These are phyloP conservation scores for Xenus cinereus DNA, from an alignment of 2,113 vertebrate species.

Conservation along the genomic window DNA sequence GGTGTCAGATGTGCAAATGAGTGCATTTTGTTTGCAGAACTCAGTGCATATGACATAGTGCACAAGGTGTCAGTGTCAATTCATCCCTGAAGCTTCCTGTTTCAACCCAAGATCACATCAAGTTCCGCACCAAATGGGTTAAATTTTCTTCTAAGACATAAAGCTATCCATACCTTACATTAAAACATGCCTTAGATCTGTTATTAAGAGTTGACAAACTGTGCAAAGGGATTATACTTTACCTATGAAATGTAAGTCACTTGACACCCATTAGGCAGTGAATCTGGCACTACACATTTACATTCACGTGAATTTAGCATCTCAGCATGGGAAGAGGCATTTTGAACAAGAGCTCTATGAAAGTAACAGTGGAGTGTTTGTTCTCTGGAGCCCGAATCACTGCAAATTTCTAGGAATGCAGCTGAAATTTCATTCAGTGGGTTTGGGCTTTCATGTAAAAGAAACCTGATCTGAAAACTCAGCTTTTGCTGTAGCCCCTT, in stretches of 20 bases:
- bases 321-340: constrained; percentile 17
- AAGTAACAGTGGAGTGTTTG: constrained; percentile 47
- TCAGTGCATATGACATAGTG: neutral
- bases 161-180: neutral
- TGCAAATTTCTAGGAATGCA: constrained; percentile 50
- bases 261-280: neutral
- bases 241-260: neutral
- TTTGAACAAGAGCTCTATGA: neutral
- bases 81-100: neutral
- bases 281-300: neutral
- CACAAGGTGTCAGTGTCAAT: neutral
- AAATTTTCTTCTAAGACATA: neutral
- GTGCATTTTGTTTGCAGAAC: neutral
- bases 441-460: constrained; percentile 29
- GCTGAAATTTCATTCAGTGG: constrained; percentile 42
- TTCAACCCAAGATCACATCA: neutral
- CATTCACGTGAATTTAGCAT: constrained; percentile 13
- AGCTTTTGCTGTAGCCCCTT: constrained; percentile 4
- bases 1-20: neutral
- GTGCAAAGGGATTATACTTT: neutral
- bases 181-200: neutral
- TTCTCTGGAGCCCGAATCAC: constrained; percentile 25
- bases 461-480: constrained; percentile 53
- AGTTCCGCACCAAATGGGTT: neutral
- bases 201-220: neutral